These are phyloP conservation scores for Caligus rogercresseyi DNA, from an alignment of 1,140 invertebrate species.

Conservation along the genomic window DNA sequence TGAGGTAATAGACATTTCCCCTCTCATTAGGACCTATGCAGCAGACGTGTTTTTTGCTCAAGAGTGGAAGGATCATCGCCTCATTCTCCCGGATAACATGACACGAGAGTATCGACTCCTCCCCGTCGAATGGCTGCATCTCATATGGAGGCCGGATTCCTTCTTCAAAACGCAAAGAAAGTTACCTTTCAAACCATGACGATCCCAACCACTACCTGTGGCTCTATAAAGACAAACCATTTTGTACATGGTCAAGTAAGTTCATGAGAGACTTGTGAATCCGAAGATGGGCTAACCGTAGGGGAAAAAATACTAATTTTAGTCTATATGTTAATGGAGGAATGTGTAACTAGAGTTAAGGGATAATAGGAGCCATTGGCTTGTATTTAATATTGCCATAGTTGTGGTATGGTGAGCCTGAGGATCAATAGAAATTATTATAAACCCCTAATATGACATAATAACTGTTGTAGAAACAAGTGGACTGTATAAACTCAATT, in stretches of 20 bases:
- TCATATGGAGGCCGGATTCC: slow-evolving; percentile 27
- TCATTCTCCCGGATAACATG: slow-evolving; percentile 75
- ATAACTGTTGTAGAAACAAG: too few relatives aligned
- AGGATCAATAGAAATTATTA: neutral
- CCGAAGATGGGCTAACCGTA: neutral
- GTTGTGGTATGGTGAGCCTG: too few relatives aligned
- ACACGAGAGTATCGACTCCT: slow-evolving; percentile 40
- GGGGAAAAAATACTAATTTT: neutral
- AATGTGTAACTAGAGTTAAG: neutral
- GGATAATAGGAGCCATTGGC: too few relatives aligned
- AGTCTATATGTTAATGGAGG: neutral
- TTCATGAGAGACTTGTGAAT: slow-evolving; percentile 5
- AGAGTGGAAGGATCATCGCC: slow-evolving; percentile 70
- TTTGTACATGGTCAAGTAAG: slow-evolving; percentile 28
- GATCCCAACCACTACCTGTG: slow-evolving; percentile 28
- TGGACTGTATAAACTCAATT: too few relatives aligned
- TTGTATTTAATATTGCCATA: too few relatives aligned
- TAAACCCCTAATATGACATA: too few relatives aligned
- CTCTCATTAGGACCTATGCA: slow-evolving; percentile 56
- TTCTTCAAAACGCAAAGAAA: slow-evolving; percentile 29
- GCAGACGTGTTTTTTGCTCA: slow-evolving; percentile 80
- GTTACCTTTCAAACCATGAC: slow-evolving; percentile 30
- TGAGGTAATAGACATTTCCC: too few relatives aligned
- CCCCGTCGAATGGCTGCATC: slow-evolving; percentile 25
- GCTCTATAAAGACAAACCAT: slow-evolving; percentile 26